Base-by-base conservation (phyloP, 2,888 invertebrate species). In the Terebella lapidaria region DNA sequence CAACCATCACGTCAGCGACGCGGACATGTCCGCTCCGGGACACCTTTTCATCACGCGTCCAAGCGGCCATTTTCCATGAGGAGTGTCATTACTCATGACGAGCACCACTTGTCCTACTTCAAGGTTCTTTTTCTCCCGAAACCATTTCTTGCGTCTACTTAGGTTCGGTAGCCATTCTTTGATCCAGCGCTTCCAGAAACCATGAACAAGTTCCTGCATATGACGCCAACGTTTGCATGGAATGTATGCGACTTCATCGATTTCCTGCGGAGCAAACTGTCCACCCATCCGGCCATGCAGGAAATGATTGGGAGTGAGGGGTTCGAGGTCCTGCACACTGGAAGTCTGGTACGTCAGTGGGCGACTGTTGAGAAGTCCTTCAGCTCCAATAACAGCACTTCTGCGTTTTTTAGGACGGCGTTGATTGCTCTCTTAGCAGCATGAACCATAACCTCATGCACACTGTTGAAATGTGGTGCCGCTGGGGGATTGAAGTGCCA, bases 271-370 rank as follows among this genome's bases (percentile, higher is more conserved):
- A 4, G 42, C 42, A n/a, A 55, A 42, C 24, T 42, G 4, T n/a
- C 42, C 42, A n/a, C 42, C 22, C 5, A 42, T 25, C 42, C 42
- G 55, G 42, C 55, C 55, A 35, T 35, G 30, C 18, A 55, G 30
- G 24, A 55, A 55, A 24, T 55, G 30, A 24, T 55, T 55, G 15
- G 55, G 55, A 4, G 55, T 55, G 10, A 55, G 55, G 3, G 55
- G 55, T 26, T 25, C 26, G 26, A 15, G 5, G 26, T 53, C 27
- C 24, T 5, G 5, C 15, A 20, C 10, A 26, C 26, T 10, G 10
- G 27, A 24, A 5, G 25, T 15, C 26, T 53, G 53, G 20, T 53
- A 53, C 26, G 53, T 53, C 26, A 53, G 53, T 22, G 53, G 53
- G 5, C 25, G 5, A 5, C 25, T 25, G 20, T 53, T 53, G 10